These are phyloP conservation scores for Nothobranchius kuhntae DNA, from an alignment of 2,113 vertebrate genomes.

Conservation along the genomic window DNA sequence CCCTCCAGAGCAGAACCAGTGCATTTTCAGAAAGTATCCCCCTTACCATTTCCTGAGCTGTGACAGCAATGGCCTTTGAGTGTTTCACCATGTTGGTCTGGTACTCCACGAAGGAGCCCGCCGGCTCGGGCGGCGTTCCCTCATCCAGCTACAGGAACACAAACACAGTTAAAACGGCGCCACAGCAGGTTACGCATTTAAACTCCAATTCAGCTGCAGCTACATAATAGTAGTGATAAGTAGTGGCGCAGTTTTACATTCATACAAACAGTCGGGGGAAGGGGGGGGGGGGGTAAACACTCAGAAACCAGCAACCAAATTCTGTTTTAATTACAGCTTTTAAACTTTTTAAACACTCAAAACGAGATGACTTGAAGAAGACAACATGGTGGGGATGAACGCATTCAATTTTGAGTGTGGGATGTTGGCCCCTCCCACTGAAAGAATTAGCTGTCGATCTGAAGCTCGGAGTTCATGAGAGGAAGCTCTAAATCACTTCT, in stretches of 20 bases:
- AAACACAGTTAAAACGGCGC: conserved; percentile 11
- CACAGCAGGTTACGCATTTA: background rate
- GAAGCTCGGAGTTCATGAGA: conserved; percentile 22
- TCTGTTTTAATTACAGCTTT: too few relatives aligned
- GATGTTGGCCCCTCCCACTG: background rate
- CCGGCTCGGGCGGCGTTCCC: conserved; percentile 91
- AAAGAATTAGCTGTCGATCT: conserved; percentile 17
- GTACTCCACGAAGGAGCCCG: conserved; percentile 96
- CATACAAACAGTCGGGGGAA: background rate
- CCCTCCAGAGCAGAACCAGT: too few relatives aligned
- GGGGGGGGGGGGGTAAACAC: conserved; percentile 21
- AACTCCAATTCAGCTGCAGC: background rate
- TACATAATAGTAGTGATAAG: conserved; percentile 1
- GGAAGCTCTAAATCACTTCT: conserved; percentile 23
- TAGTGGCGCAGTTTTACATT: conserved; percentile 31
- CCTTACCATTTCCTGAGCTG: conserved; percentile 98
- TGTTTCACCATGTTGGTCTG: conserved; percentile 97
- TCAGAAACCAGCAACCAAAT: conserved; percentile 25
- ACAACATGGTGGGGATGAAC: conserved; percentile 1
- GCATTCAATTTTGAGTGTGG: conserved; percentile 15
- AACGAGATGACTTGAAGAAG: conserved; percentile 6
- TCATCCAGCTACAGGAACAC: conserved; percentile 86
- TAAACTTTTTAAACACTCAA: background rate
- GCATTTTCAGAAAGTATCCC: background rate
- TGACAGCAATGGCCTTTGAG: conserved; percentile 96